Conservation (phyloP, 1,140 invertebrate genomes). For the Luehdorfia chinensis region DNA sequence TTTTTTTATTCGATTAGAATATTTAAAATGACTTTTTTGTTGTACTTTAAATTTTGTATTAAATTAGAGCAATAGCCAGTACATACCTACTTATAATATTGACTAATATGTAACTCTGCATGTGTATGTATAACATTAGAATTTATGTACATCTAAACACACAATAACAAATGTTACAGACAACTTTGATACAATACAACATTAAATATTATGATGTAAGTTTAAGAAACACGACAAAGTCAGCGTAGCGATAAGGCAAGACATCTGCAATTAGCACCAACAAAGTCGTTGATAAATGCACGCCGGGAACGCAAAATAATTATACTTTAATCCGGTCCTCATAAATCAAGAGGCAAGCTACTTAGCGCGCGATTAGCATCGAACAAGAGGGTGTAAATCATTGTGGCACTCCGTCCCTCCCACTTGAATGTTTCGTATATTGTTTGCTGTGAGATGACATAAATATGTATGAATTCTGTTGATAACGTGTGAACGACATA, state of each 20-base stretch:
- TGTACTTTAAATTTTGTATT: too few species aligned
- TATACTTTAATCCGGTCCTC: slow-evolving; percentile 54
- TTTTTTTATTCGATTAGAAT: too few species aligned
- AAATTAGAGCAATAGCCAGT: too few species aligned
- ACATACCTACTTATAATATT: too few species aligned
- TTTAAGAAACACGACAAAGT: too few species aligned
- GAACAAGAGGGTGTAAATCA: slow-evolving; percentile 64
- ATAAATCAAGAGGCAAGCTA: slow-evolving; percentile 58
- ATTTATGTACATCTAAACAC: too few species aligned
- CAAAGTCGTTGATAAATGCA: slow-evolving; percentile 14
- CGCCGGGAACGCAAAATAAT: slow-evolving; percentile 39
- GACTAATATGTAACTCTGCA: too few species aligned
- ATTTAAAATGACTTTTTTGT: too few species aligned
- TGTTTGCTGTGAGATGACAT: slow-evolving; percentile 23
- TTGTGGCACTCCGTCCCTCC: slow-evolving; percentile 44
- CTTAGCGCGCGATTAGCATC: slow-evolving; percentile 67
- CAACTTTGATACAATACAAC: too few species aligned
- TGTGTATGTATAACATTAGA: too few species aligned
- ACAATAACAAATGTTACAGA: too few species aligned
- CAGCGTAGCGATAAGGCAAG: slow-evolving; percentile 14
- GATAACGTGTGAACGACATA: slow-evolving; percentile 1
- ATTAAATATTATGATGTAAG: too few species aligned
- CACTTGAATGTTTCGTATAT: slow-evolving; percentile 32
- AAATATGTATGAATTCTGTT: slow-evolving; percentile 17
- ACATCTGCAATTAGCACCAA: slow-evolving; percentile 17